Conservation (phyloP, 2,888 invertebrate species). For the Rhagonycha lutea region DNA sequence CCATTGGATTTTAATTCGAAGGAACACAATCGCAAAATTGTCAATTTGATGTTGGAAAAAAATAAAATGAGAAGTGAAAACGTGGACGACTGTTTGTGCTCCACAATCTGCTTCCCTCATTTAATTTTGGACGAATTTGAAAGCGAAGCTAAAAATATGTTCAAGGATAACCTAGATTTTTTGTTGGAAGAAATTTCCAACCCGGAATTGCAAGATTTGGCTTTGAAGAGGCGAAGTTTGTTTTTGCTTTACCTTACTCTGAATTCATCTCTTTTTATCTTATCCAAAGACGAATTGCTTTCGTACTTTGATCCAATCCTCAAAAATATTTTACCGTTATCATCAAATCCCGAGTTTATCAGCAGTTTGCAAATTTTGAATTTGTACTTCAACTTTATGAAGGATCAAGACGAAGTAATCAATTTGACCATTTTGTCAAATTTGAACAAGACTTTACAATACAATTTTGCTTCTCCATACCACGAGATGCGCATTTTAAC, state of each 20-base stretch:
- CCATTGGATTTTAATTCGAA: constrained; percentile 62
- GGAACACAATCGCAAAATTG: constrained; percentile 50
- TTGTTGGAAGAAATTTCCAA: constrained; percentile 38
- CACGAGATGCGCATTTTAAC: constrained; percentile 73
- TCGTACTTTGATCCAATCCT: constrained; percentile 54
- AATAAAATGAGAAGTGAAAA: constrained; percentile 52
- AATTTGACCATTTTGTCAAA: constrained; percentile 55
- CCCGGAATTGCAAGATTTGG: constrained; percentile 39
- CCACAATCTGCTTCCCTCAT: constrained; percentile 63
- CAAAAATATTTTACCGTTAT: constrained; percentile 56
- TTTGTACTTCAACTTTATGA: constrained; percentile 59
- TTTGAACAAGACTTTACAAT: constrained; percentile 60
- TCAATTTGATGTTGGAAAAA: constrained; percentile 52
- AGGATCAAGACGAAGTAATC: constrained; percentile 54
- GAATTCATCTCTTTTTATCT: constrained; percentile 64
- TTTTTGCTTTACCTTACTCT: constrained; percentile 63
- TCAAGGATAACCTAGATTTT: constrained; percentile 34
- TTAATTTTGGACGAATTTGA: constrained; percentile 44
- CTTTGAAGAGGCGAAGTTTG: constrained; percentile 43
- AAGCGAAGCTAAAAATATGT: constrained; percentile 39
- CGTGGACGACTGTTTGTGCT: constrained; percentile 56
- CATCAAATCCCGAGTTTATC: constrained; percentile 56
- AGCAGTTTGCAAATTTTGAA: constrained; percentile 60
- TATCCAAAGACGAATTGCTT: background rate
- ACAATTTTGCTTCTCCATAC: constrained; percentile 70